Conservation (phyloP, 2,113 vertebrate species). For the Macaca mulatta region DNA sequence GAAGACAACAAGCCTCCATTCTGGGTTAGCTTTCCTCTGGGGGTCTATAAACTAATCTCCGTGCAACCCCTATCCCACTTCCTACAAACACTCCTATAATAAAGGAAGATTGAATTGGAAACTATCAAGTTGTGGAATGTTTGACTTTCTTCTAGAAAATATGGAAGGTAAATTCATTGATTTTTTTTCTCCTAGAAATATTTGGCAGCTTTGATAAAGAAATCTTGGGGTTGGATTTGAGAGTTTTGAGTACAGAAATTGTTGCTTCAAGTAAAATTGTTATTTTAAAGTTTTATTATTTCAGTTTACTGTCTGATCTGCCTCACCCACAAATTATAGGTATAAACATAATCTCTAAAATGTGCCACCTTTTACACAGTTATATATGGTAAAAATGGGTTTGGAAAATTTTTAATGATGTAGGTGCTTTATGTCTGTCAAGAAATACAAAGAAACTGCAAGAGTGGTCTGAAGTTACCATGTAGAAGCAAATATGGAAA, state of each 20-base stretch:
- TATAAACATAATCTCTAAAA: background rate
- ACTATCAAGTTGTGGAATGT: constrained; percentile 5
- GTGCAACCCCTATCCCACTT: background rate
- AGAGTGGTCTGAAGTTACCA: background rate
- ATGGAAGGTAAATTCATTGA: constrained; percentile 70
- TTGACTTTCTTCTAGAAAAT: constrained; percentile 61
- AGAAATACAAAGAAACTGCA: background rate
- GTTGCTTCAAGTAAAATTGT: background rate
- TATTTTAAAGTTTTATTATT: background rate
- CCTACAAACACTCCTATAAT: background rate
- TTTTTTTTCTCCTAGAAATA: background rate
- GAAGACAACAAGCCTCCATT: constrained; percentile 7
- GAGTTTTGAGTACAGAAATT: background rate
- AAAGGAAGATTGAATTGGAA: background rate
- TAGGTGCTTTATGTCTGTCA: background rate
- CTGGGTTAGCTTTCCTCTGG: background rate
- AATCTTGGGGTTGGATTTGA: background rate
- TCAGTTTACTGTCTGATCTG: background rate
- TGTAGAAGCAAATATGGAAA: background rate
- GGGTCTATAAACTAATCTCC: background rate
- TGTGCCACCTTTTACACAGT: background rate
- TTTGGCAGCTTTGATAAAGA: background rate
- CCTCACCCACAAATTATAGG: background rate
- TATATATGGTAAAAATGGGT: background rate
- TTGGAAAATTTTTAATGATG: background rate